Percentiles rank a stretch among this genome's conserved stretches.
Conservation (phyloP, 2,888 invertebrate genomes). For the Synergus itoensis region DNA sequence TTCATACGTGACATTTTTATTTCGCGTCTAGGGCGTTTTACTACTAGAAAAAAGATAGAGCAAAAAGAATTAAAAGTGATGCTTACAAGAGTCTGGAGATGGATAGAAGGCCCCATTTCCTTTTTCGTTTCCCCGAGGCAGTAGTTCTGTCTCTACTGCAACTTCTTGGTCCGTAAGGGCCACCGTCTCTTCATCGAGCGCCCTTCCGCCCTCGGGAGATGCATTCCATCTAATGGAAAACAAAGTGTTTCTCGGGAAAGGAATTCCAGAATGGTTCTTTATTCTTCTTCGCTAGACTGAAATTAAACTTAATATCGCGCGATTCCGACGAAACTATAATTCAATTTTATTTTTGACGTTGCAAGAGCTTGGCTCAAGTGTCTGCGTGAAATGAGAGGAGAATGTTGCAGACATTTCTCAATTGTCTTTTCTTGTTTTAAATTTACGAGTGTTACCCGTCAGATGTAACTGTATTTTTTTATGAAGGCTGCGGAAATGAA, state of each 20-base stretch:
- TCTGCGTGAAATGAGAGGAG: neutral
- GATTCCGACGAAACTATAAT: slow-evolving; percentile 32
- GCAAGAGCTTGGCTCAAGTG: neutral
- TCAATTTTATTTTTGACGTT: slow-evolving; percentile 34
- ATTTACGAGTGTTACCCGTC: neutral
- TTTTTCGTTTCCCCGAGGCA: slow-evolving; percentile 51
- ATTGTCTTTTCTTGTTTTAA: neutral
- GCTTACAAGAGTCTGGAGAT: slow-evolving; percentile 47
- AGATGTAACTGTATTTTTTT: neutral
- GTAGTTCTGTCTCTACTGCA: slow-evolving; percentile 49
- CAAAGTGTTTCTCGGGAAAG: slow-evolving; percentile 48
- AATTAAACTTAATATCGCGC: slow-evolving; percentile 37
- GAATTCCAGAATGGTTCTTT: slow-evolving; percentile 40
- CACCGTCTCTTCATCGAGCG: slow-evolving; percentile 49
- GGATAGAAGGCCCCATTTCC: slow-evolving; percentile 47
- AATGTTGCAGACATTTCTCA: neutral
- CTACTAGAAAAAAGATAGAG: slow-evolving; percentile 46
- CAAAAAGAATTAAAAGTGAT: neutral
- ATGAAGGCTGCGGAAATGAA: neutral
- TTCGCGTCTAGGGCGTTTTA: slow-evolving; percentile 47
- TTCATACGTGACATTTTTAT: slow-evolving; percentile 30
- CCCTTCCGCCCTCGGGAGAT: slow-evolving; percentile 50
- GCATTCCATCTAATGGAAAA: slow-evolving; percentile 54
- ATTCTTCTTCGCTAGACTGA: slow-evolving; percentile 35
- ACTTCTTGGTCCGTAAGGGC: slow-evolving; percentile 51